A percentile compares a stretch with the other conserved stretches of the same genome.
These are phyloP conservation scores for Athalia cordata DNA, from an alignment of 2,888 invertebrate species.

Conservation along the genomic window DNA sequence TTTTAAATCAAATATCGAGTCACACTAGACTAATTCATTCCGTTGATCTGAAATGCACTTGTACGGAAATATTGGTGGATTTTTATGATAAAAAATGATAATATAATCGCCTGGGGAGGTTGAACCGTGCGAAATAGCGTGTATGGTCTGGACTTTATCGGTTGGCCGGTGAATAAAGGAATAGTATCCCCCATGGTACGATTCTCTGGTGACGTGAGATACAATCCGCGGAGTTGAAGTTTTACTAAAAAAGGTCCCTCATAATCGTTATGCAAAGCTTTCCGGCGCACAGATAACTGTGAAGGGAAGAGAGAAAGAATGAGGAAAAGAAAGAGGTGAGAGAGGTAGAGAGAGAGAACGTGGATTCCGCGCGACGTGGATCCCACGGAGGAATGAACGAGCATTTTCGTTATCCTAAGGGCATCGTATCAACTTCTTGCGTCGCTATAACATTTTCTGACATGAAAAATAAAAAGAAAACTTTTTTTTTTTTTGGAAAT, in stretches of 20 bases:
- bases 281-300: constrained; percentile 44
- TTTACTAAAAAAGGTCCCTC: constrained; percentile 55
- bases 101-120: background rate
- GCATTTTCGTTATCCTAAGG: constrained; percentile 34
- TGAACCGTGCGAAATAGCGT: background rate
- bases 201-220: constrained; percentile 25
- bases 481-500: constrained; percentile 2
- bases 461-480: constrained; percentile 6
- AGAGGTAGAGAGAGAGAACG: background rate
- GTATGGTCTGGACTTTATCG: constrained; percentile 18
- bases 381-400: constrained; percentile 17
- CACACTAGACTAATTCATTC: too few species aligned
- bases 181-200: constrained; percentile 39
- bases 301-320: background rate
- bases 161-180: constrained; percentile 34
- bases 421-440: constrained; percentile 30
- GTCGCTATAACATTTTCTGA: constrained; percentile 26
- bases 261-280: constrained; percentile 67
- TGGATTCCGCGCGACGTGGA: background rate
- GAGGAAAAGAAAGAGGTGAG: background rate
- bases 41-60: too few species aligned
- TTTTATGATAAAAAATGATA: background rate
- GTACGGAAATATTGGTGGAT: too few species aligned
- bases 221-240: constrained; percentile 36
- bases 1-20: too few species aligned